Evolutionary conservation across 2,113 vertebrate genomes (phyloP), one percentile per base, ranked within the genome.

Genomic region (Ploceus nigricollis): DNA sequence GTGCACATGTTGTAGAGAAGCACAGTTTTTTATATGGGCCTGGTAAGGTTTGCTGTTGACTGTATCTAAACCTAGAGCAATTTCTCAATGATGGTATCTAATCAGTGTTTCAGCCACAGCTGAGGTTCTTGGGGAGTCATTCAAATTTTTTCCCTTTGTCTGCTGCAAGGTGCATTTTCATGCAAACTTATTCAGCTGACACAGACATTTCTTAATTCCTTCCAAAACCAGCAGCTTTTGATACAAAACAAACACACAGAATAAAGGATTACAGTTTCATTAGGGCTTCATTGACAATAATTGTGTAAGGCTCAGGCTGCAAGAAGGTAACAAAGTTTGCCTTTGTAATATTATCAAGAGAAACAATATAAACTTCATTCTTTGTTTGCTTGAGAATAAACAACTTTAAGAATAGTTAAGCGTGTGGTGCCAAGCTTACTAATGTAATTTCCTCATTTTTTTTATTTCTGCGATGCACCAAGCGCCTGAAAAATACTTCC

Each of bases 401-500:
- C 71, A 76, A 23, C 12, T 61, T 64, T 57, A 76, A 90, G 45
- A 10, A 10, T 33, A 61, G 58, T 42, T 80, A 78, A 85, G 15
- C 25, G 72, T 33, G 40, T 65, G 39, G 39, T 4, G 9, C 42
- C 79, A 88, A 88, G 54, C 25, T 83, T 82, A 65, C n/a, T 50
- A 69, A 82, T 80, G 25, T 64, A 64, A 91, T 90, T 89, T 90
- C 89, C 79, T 93, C 66, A 68, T 42, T 42, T 76, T 61, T 90
- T 20, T 85, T 94, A 51, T 80, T 89, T 93, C 69, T 94, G 60
- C 60, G 40, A 61, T 69, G 22, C 61, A 50, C n/a, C 39, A 85
- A 86, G 25, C 71, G 83, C 79, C 82, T 82, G 87, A 94, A 93
- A 93, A 92, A 82, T 86, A 42, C 23, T 77, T 96, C 48, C 61